Evolutionary conservation across 2,888 invertebrate species (phyloP).

Genomic region (Caradrina clavipalpis): DNA sequence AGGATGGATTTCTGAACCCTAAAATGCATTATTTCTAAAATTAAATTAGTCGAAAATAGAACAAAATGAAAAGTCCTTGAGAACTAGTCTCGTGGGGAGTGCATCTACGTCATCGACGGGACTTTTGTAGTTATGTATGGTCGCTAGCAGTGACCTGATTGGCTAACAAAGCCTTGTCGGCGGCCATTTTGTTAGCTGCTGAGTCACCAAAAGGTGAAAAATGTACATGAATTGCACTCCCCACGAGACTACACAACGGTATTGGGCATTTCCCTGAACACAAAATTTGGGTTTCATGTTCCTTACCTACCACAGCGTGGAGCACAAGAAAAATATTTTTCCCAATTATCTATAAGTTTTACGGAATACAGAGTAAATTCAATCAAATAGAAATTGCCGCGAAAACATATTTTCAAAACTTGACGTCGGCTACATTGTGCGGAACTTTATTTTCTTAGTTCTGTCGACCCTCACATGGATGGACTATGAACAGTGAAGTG

Average conservation of each 20-base stretch:
- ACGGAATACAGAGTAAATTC: slow-evolving; percentile 53
- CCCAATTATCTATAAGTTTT: slow-evolving; percentile 52
- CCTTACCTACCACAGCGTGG: slow-evolving; percentile 81
- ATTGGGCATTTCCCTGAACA: slow-evolving; percentile 91
- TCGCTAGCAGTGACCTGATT: slow-evolving; percentile 81
- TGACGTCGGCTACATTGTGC: slow-evolving; percentile 71
- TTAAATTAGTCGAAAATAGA: slow-evolving; percentile 78
- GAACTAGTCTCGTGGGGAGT: slow-evolving; percentile 90
- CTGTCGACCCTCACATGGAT: slow-evolving; percentile 75
- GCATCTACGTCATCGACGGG: slow-evolving; percentile 85
- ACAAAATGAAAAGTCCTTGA: slow-evolving; percentile 89
- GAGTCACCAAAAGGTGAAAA: slow-evolving; percentile 92
- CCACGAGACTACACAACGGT: slow-evolving; percentile 91
- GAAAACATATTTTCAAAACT: slow-evolving; percentile 79
- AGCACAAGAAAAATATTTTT: slow-evolving; percentile 74
- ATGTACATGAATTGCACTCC: slow-evolving; percentile 91
- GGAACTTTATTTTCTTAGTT: slow-evolving; percentile 75
- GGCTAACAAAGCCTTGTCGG: slow-evolving; percentile 89
- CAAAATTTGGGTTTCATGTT: slow-evolving; percentile 90
- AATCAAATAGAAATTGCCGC: slow-evolving; percentile 69
- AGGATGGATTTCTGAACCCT: slow-evolving; percentile 25
- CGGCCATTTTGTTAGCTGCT: slow-evolving; percentile 93
- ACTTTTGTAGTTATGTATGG: slow-evolving; percentile 86
- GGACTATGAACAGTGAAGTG: slow-evolving; percentile 56
- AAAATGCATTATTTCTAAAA: slow-evolving; percentile 65